Evolutionary conservation across 2,888 invertebrate genomes (phyloP).

Genomic region (Parnassius orleans): DNA sequence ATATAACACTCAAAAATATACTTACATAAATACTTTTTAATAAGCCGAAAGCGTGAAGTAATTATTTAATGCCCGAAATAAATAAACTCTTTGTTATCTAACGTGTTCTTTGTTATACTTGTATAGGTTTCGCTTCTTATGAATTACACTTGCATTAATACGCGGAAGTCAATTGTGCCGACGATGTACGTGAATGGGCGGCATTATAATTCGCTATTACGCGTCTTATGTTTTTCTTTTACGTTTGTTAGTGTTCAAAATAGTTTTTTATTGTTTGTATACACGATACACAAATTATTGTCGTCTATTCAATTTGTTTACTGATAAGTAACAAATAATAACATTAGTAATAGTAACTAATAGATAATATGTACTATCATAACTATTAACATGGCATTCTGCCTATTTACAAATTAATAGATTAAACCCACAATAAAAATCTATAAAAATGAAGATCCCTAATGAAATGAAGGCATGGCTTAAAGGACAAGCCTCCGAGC

Average conservation of each 20-base stretch:
- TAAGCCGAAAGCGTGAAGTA: neutral
- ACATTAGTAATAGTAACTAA: no score
- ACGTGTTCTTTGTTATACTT: conserved; percentile 16
- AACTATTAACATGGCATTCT: no score
- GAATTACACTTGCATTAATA: conserved; percentile 13
- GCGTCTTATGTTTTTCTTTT: conserved; percentile 3
- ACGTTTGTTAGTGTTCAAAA: neutral
- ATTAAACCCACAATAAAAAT: no score
- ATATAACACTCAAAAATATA: no score
- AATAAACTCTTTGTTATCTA: conserved; percentile 14
- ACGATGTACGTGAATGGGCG: conserved; percentile 26
- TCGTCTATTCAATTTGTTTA: no score
- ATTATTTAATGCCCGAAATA: conserved; percentile 7
- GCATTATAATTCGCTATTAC: conserved; percentile 21
- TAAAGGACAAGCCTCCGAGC: no score
- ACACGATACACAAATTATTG: no score
- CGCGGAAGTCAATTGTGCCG: conserved; percentile 25
- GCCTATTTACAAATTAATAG: no score
- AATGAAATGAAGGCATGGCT: no score
- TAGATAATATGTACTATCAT: no score
- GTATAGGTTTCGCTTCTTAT: conserved; percentile 1
- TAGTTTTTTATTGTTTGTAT: neutral
- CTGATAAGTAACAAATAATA: no score
- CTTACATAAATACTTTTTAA: neutral
- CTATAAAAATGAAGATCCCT: no score